Percentiles rank a stretch among this genome's conserved stretches.
phyloP scores from a whole-genome alignment of 2,888 invertebrate species.

The Noctua fimbriata region DNA sequence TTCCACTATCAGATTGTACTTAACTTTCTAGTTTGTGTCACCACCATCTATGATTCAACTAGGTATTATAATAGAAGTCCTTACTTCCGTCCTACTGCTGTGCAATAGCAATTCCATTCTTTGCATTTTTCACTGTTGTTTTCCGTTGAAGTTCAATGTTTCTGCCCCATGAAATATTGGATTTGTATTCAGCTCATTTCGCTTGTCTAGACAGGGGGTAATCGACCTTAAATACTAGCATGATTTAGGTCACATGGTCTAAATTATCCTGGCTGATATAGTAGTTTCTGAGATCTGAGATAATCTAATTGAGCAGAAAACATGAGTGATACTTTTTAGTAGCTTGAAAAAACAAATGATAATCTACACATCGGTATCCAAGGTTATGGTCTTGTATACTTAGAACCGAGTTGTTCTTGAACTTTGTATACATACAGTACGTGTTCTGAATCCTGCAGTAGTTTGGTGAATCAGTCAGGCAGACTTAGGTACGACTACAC shows the following conservation, averaged over 20 bases:
- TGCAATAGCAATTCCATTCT: background rate
- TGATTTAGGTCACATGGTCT: background rate
- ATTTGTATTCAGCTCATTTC: background rate
- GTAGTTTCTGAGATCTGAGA: background rate
- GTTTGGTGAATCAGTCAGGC: conserved; percentile 26
- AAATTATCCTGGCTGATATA: background rate
- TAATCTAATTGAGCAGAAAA: background rate
- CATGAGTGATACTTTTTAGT: background rate
- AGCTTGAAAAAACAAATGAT: conserved; percentile 18
- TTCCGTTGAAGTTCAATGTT: background rate
- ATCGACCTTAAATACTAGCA: background rate
- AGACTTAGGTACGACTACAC: conserved; percentile 1
- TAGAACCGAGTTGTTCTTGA: conserved; percentile 47
- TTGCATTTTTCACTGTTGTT: background rate
- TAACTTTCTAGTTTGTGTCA: conserved; percentile 32
- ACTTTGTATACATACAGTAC: conserved; percentile 54
- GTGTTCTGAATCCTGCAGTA: conserved; percentile 50
- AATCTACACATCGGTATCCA: conserved; percentile 2
- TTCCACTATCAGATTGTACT: conserved; percentile 1
- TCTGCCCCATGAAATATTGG: background rate
- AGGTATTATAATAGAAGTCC: background rate
- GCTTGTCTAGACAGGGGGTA: background rate
- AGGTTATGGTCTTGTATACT: conserved; percentile 48
- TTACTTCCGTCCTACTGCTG: background rate
- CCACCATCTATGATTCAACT: background rate